Percentiles rank a stretch among this genome's conserved stretches.
These are phyloP conservation scores for Hydraecia micacea DNA, from an alignment of 2,888 invertebrate species.

Conservation along the genomic window DNA sequence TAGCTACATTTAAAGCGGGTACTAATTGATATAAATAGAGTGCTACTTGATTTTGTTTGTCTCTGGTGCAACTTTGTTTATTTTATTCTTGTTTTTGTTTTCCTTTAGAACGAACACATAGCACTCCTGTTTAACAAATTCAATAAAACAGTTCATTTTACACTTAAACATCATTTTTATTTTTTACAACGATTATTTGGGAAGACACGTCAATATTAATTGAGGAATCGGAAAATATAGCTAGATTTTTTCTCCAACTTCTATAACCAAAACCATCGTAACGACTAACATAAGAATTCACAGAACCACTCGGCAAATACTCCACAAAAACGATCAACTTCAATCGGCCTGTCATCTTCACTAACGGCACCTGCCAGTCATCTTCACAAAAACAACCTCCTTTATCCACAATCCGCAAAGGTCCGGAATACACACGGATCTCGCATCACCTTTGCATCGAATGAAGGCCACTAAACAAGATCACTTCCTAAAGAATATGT, in stretches of 20 bases:
- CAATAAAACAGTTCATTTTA: neutral
- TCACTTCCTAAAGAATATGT: conserved; percentile 49
- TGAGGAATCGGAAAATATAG: neutral
- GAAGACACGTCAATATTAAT: neutral
- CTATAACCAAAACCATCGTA: neutral
- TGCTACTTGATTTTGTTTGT: neutral
- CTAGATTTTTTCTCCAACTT: neutral
- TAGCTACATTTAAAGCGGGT: no score
- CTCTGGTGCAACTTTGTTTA: neutral
- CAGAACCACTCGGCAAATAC: neutral
- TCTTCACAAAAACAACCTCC: conserved; percentile 5
- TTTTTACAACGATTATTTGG: neutral
- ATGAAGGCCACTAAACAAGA: conserved; percentile 39
- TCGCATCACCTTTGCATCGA: conserved; percentile 5
- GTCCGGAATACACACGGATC: conserved; percentile 47
- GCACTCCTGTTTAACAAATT: neutral
- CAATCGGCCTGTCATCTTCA: conserved; percentile 21
- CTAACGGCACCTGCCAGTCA: conserved; percentile 23
- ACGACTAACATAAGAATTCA: neutral
- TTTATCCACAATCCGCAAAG: conserved; percentile 8
- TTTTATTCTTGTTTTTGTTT: neutral
- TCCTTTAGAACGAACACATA: neutral
- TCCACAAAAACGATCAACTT: neutral
- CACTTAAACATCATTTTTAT: neutral
- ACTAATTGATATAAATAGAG: neutral